Evolutionary conservation across 2,113 vertebrate genomes (phyloP).

Genomic region (Rousettus leschenaultii): DNA sequence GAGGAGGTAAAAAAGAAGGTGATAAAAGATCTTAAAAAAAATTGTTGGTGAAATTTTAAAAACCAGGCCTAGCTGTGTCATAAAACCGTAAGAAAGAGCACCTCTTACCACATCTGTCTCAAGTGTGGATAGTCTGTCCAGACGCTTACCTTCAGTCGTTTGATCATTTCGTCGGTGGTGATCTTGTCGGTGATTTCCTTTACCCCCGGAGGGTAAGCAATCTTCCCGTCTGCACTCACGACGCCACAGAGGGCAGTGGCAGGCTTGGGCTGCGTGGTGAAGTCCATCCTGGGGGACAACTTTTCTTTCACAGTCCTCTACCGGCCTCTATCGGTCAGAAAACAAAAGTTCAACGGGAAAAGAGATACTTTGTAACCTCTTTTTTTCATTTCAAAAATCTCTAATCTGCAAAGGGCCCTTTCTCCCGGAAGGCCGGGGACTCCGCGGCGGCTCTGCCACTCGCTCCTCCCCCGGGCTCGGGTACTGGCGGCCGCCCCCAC

Average conservation of each 20-base stretch:
- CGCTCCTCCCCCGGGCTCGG: neutral
- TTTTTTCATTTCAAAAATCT: conserved; percentile 82
- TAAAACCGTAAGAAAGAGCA: neutral
- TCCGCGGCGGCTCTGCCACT: neutral
- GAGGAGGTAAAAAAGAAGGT: neutral
- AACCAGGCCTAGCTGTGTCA: neutral
- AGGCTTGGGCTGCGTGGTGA: conserved; percentile 91
- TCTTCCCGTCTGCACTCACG: conserved; percentile 87
- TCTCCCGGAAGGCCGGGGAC: conserved; percentile 1
- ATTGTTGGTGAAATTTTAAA: neutral
- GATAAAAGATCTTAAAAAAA: neutral
- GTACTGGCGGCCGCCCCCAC: neutral
- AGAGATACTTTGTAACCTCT: conserved; percentile 85
- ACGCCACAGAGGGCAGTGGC: conserved; percentile 74
- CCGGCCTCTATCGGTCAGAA: conserved; percentile 99
- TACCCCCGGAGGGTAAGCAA: conserved; percentile 96
- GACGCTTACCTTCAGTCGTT: conserved; percentile 94
- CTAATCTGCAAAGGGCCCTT: conserved; percentile 74
- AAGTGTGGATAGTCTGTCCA: neutral
- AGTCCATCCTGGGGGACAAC: conserved; percentile 93
- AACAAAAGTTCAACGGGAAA: conserved; percentile 96
- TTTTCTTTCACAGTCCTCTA: conserved; percentile 93
- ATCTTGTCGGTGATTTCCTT: conserved; percentile 99
- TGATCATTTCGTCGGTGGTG: conserved; percentile 98
- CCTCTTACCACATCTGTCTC: neutral